A percentile compares a stretch with the other conserved stretches of the same genome.
Conservation (phyloP, 2,888 invertebrate genomes). For the Callimorpha dominula region DNA sequence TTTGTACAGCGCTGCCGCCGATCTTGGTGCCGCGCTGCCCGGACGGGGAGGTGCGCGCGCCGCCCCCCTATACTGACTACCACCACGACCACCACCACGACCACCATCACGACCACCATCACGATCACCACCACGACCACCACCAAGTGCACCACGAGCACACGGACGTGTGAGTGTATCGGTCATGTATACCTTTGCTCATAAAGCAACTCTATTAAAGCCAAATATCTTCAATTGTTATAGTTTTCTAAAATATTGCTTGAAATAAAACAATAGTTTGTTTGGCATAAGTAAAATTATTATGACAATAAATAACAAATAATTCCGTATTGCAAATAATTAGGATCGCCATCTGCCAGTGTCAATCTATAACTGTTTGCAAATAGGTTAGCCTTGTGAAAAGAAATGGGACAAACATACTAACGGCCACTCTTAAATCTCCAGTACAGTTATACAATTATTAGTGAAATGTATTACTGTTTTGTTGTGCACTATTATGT, state of each 20-base stretch:
- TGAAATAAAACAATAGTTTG: too few relatives aligned
- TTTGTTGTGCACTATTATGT: too few relatives aligned
- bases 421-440: too few relatives aligned
- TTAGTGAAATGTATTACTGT: too few relatives aligned
- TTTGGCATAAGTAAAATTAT: too few relatives aligned
- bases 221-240: not conserved
- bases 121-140: conserved; percentile 59
- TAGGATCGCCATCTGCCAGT: too few relatives aligned
- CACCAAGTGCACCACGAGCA: conserved; percentile 69
- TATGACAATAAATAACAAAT: too few relatives aligned
- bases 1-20: conserved; percentile 89
- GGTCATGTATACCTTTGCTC: conserved; percentile 16
- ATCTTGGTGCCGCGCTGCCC: conserved; percentile 91
- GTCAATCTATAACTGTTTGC: too few relatives aligned
- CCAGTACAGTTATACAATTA: too few relatives aligned
- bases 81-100: conserved; percentile 67
- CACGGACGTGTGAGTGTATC: conserved; percentile 69
- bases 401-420: too few relatives aligned
- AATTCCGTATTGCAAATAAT: too few relatives aligned
- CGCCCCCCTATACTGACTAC: conserved; percentile 81
- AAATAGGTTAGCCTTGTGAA: too few relatives aligned
- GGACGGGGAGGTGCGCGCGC: conserved; percentile 77
- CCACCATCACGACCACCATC: conserved; percentile 66
- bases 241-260: not conserved
- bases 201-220: not conserved